Evolutionary conservation across 2,113 vertebrate genomes (phyloP), one percentile per base, ranked within the genome.

Genomic region (Chroicocephalus ridibundus): DNA sequence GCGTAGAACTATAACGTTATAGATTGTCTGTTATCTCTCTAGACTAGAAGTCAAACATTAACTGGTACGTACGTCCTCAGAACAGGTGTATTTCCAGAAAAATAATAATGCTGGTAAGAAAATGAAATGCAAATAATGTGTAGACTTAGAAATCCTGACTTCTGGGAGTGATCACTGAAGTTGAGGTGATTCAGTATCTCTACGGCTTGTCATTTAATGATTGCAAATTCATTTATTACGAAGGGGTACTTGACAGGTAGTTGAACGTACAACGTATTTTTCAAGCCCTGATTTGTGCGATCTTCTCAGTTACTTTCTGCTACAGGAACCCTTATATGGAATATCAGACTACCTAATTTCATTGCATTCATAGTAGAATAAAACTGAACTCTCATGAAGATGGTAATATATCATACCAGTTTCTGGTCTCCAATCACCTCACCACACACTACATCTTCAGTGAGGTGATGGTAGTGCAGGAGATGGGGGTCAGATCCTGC

Each of bases 371-470:
- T 2, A 68, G 54, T 4, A 86, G 65, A 65, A 46, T n/a, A 51
- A 49, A 96, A 61, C 27, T 31, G 14, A 97, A 65, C 55, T 52
- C n/a, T 42, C 51, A 54, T 4, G 34, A 62, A 89, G 84, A 68
- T 75, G 24, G 8, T n/a, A 70, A 66, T 25, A 3, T 15, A 26
- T 62, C 49, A 71, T 42, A 14, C 11, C 32, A 40, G 10, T 58
- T 84, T 74, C 72, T 83, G n/a, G 31, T 71, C 25, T 84, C 44
- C 34, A 83, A 5, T 44, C 1, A 1, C 31, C 27, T 72, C 3
- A 4, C 22, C 1, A 1, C 36, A n/a, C 0, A 4, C 6, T 38
- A 62, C 24, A 69, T 8, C n/a, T 77, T 77, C 9, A 49, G 32
- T 27, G n/a, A 87, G 14, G n/a, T 15, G 36, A 85, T 36, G 21